Conservation (phyloP, 2,113 vertebrate genomes). For the Corythornis cristatus region DNA sequence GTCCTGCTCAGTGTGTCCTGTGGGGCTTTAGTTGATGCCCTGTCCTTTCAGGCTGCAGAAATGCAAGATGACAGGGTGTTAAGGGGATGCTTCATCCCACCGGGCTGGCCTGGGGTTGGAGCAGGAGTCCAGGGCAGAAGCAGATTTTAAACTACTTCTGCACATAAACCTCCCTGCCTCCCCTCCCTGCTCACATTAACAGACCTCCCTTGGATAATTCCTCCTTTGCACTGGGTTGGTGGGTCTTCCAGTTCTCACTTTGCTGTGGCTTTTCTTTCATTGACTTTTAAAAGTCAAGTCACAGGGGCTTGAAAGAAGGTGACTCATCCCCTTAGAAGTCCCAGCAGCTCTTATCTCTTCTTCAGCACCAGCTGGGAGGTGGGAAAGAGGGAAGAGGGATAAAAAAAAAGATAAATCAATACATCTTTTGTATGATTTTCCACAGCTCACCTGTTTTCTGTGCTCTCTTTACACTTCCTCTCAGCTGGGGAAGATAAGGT, state of each 20-base stretch:
- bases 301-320: constrained; percentile 24
- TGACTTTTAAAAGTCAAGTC: background rate
- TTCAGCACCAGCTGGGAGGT: constrained; percentile 51
- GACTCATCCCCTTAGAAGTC: constrained; percentile 52
- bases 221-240: background rate
- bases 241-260: background rate
- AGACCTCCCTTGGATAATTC: background rate
- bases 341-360: constrained; percentile 44
- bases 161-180: background rate
- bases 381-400: background rate
- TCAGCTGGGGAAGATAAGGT: constrained; percentile 50
- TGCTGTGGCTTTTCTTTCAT: background rate
- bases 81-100: background rate
- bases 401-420: constrained; percentile 44
- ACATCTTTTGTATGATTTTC: constrained; percentile 52
- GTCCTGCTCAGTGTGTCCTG: background rate
- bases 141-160: background rate
- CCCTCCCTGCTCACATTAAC: background rate
- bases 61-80: background rate
- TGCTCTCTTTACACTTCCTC: constrained; percentile 5
- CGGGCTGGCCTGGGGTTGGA: background rate
- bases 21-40: background rate
- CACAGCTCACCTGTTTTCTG: constrained; percentile 46
- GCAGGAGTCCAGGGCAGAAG: background rate
- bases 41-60: background rate